Evolutionary conservation across 2,113 vertebrate genomes (phyloP), one percentile per base, ranked within the genome.

Genomic region (Pomatorhinus ruficollis): DNA sequence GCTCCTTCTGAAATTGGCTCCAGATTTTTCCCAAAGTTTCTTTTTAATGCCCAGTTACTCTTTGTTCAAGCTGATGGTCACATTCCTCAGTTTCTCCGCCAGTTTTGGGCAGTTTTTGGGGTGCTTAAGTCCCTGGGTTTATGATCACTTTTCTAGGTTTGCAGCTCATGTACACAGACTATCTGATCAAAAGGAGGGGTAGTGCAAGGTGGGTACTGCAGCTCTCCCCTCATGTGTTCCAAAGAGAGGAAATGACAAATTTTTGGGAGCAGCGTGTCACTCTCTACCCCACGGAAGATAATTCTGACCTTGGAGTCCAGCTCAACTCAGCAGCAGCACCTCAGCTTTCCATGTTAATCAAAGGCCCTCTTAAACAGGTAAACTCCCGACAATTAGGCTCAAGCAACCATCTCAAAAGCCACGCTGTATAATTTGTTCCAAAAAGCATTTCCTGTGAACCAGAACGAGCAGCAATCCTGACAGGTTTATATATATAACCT

Each of bases 101-200:
- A 19, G 28, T 17, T 40, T 33, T 9, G 31, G 27, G 21, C 12
- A 77, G 23, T 3, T 42, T 39, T 44, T 27, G n/a, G 8, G 21
- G 33, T 11, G 4, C 52, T 77, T 30, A 37, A 23, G 19, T 16
- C 19, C 22, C 19, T 0, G 1, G 14, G 11, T 44, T 88, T 70
- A 15, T 10, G 7, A 31, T 12, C 19, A 7, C 2, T 23, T 69
- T 56, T 42, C 10, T 11, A 19, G 6, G 4, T 83, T n/a, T 64
- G 11, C 44, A 63, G 50, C 21, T 71, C 5, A 1, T n/a, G 33
- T 12, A 10, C 15, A 22, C 23, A 19, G 33, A 20, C 31, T 8
- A 35, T 15, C 24, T 0, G 1, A 28, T 5, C 12, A 17, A 47
- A 33, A 64, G 9, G 19, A 56, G 19, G 25, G 12, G 11, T 11